phyloP scores from a whole-genome alignment of 92 coral and sea anemone species.

The Paragorgia papillata region DNA sequence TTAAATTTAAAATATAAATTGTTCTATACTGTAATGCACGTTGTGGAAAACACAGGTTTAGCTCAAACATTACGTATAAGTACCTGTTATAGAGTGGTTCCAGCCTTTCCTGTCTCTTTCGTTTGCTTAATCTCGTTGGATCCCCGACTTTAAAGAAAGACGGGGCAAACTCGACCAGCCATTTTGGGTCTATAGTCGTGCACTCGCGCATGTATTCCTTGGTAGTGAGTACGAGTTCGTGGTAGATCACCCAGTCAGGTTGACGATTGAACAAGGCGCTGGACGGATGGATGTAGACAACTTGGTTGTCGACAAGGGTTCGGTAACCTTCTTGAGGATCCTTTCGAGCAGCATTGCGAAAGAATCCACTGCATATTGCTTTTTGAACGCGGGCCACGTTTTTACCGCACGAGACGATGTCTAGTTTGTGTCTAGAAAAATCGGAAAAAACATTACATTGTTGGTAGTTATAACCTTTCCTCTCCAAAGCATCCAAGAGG shows the following conservation, averaged over 20 bases:
- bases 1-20: too few relatives aligned
- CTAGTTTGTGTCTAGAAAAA: constrained; percentile 87
- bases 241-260: constrained; percentile 99
- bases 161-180: constrained; percentile 98
- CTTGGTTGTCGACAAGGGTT: constrained; percentile 93
- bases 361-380: constrained; percentile 97
- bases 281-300: constrained; percentile 95
- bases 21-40: too few relatives aligned
- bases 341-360: constrained; percentile 95
- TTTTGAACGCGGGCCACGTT: constrained; percentile 91
- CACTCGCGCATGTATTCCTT: constrained; percentile 98
- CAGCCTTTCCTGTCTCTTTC: constrained; percentile 91
- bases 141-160: constrained; percentile 91
- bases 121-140: constrained; percentile 94
- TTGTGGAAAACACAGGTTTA: not conserved
- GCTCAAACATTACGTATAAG: constrained; percentile 47
- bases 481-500: too few relatives aligned
- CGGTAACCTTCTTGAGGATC: constrained; percentile 99
- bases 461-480: too few relatives aligned
- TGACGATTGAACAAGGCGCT: constrained; percentile 97
- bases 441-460: not conserved
- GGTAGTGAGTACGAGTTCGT: constrained; percentile 91
- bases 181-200: constrained; percentile 91
- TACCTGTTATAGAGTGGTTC: constrained; percentile 98
- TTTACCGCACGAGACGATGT: constrained; percentile 96